Evolutionary conservation across 2,113 vertebrate species (phyloP).

Genomic region (Diglossa brunneiventris): DNA sequence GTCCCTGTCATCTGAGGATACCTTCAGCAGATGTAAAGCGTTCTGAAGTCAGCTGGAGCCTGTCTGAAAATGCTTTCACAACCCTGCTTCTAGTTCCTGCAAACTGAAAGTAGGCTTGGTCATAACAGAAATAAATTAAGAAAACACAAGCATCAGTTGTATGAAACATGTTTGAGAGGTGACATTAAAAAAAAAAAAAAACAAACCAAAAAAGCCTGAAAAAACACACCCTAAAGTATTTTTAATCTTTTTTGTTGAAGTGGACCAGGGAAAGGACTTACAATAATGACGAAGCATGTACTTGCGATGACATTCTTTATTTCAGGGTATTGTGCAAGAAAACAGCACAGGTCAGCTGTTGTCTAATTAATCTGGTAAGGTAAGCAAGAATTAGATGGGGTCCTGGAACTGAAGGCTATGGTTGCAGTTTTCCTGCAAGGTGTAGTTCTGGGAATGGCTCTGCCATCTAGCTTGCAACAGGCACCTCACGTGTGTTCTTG

Average conservation of each 20-base stretch:
- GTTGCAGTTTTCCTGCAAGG: not conserved
- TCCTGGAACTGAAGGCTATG: not conserved
- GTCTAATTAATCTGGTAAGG: not conserved
- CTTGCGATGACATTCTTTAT: conserved; percentile 5
- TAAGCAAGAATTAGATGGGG: not conserved
- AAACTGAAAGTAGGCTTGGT: not conserved
- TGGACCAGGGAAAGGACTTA: not conserved
- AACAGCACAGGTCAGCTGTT: not conserved
- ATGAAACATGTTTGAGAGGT: not conserved
- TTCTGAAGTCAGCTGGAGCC: not conserved
- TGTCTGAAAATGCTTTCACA: not conserved
- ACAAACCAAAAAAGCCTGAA: not conserved
- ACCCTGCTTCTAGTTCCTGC: not conserved
- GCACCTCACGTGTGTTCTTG: not conserved
- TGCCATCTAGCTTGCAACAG: not conserved
- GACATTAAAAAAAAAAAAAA: not conserved
- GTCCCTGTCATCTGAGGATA: not conserved
- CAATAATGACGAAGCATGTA: not conserved
- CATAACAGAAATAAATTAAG: not conserved
- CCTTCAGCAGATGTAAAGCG: not conserved
- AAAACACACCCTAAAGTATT: not conserved
- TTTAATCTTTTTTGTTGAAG: not conserved
- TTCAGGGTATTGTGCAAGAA: not conserved
- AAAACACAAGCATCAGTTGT: not conserved
- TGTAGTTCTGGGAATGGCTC: not conserved